Evolutionary conservation across 2,113 vertebrate genomes (phyloP), one percentile per base, ranked within the genome.

Genomic region (Clarias magur): DNA sequence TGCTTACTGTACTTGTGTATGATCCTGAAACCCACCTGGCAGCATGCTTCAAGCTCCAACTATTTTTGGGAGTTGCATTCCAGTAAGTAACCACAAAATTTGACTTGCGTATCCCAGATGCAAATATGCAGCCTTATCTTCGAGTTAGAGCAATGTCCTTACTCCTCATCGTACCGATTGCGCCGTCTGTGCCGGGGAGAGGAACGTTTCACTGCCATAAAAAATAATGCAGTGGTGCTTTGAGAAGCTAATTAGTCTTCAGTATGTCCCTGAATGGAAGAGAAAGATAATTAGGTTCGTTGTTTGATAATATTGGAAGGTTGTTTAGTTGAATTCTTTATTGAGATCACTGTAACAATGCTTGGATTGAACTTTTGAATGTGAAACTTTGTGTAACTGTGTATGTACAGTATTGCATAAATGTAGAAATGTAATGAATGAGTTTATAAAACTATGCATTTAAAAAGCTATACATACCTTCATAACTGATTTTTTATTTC

Each of bases 61-160:
- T 56, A 1, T 56, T 57, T 48, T 42, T 42, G 9, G 57, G 34
- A 21, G 83, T 85, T 42, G n/a, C 56, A n/a, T 62, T 76, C 84
- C 38, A 54, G 59, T 53, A 38, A 62, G 16, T 15, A 48, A 19
- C 72, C 57, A 21, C 34, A 62, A 53, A 27, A 42, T 59, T 62
- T 17, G 11, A 23, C 60, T 65, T 56, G 38, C 38, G 53, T 56
- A 38, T 63, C 30, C 72, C 84, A 85, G 34, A 63, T 79, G 59
- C 59, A 79, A 63, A 85, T 78, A 65, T 63, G 59, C 72, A 62
- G 57, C 42, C 73, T 76, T 76, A 76, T 76, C 73, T 53, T 53
- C 4, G 42, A 48, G 72, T 25, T 13, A 1, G 23, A n/a, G 73
- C 25, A 72, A 16, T 34, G 19, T 59, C 54, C 68, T 27, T 38